Percentiles rank a stretch among this genome's conserved stretches.
These are phyloP conservation scores for Corydoras maculifer DNA, from an alignment of 2,113 vertebrate species.

Conservation along the genomic window DNA sequence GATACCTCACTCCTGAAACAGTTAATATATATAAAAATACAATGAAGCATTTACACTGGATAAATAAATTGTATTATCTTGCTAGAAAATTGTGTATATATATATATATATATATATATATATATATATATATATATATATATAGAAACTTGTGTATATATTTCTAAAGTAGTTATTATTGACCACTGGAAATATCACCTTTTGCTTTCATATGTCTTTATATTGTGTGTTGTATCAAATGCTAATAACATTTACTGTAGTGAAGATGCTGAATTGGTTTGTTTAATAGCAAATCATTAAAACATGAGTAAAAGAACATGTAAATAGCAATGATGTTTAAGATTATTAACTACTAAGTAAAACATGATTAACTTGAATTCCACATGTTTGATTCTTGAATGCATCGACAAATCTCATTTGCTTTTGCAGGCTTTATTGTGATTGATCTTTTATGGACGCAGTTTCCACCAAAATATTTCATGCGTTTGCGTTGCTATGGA, in stretches of 20 bases:
- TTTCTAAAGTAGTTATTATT: background rate
- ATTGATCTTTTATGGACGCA: no score
- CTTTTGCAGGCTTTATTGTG: no score
- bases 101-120: background rate
- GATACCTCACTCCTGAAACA: slow-evolving; percentile 1
- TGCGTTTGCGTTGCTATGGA: no score
- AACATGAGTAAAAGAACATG: background rate
- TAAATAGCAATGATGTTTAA: slow-evolving; percentile 13
- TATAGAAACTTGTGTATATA: slow-evolving; percentile 6
- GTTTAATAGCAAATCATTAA: slow-evolving; percentile 1
- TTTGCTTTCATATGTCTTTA: slow-evolving; percentile 19
- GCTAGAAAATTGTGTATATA: slow-evolving; percentile 2
- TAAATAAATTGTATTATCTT: slow-evolving; percentile 18
- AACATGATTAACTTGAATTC: background rate
- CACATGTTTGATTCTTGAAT: background rate
- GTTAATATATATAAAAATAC: background rate
- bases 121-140: background rate
- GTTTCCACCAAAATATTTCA: no score
- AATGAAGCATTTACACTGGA: background rate
- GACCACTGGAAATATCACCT: slow-evolving; percentile 5
- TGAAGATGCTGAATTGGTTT: background rate
- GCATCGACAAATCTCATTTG: no score
- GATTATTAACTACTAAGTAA: background rate
- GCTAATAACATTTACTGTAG: slow-evolving; percentile 23
- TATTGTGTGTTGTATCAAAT: slow-evolving; percentile 55